A percentile compares a stretch with the other conserved stretches of the same genome.
Conservation (phyloP, 2,888 invertebrate genomes). For the Orthosia incerta region DNA sequence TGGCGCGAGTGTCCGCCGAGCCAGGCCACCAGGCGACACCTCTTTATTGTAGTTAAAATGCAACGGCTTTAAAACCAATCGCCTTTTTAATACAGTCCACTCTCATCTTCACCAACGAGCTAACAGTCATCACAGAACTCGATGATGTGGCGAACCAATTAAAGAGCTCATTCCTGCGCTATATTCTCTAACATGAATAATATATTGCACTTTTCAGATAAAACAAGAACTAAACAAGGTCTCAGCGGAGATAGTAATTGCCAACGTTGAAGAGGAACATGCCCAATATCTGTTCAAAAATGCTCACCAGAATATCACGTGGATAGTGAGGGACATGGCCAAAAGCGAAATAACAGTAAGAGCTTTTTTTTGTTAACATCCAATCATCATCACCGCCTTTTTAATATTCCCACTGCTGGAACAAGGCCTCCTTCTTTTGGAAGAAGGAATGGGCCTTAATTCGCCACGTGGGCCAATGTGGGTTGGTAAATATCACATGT, state of each 20-base stretch:
- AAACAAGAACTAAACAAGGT: not conserved
- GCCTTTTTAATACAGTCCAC: no score
- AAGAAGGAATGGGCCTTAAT: no score
- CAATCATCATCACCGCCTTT: no score
- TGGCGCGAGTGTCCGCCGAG: no score
- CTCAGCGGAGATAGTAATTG: conserved; percentile 69
- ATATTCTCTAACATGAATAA: not conserved
- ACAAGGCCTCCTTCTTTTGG: no score
- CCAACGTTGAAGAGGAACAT: conserved; percentile 67
- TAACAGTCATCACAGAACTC: not conserved
- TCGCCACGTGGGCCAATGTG: no score
- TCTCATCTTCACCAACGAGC: no score
- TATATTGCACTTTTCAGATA: conserved; percentile 13
- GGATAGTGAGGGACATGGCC: conserved; percentile 17
- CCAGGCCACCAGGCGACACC: no score
- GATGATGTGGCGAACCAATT: not conserved
- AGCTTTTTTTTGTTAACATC: not conserved
- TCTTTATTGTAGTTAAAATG: no score
- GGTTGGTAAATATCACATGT: no score
- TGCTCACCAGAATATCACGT: not conserved
- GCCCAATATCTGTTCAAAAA: conserved; percentile 14
- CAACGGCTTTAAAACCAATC: no score
- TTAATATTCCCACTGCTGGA: no score
- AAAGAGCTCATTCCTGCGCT: not conserved
- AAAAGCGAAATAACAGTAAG: not conserved